Conservation (phyloP, 2,113 vertebrate genomes). For the Azemiops feae region DNA sequence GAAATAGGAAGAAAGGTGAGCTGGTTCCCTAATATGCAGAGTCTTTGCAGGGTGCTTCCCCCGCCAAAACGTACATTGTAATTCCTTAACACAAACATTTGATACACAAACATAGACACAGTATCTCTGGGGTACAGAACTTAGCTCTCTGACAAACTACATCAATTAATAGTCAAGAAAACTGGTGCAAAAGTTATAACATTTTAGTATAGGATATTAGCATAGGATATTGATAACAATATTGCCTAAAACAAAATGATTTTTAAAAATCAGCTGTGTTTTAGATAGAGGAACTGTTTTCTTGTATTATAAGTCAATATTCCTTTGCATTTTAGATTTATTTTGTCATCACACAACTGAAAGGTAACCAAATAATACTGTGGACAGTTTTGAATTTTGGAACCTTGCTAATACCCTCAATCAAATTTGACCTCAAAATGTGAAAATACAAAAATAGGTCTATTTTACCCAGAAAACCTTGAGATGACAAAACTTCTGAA, state of each 20-base stretch:
- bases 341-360: not conserved
- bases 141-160: conserved; percentile 43
- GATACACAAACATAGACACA: conserved; percentile 54
- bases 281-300: not conserved
- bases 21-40: conserved; percentile 40
- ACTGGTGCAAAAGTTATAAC: not conserved
- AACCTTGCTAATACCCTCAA: not conserved
- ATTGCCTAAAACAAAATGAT: not conserved
- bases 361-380: not conserved
- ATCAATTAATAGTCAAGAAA: conserved; percentile 37
- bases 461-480: not conserved
- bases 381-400: not conserved
- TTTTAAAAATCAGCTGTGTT: not conserved
- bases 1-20: conserved; percentile 23
- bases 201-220: conserved; percentile 10
- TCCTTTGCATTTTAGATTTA: not conserved
- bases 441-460: not conserved
- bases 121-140: conserved; percentile 49
- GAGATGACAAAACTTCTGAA: not conserved
- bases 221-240: not conserved
- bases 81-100: conserved; percentile 55
- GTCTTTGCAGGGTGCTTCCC: conserved; percentile 32
- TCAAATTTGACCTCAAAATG: not conserved
- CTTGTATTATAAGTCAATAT: not conserved
- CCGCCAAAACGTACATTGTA: not conserved